A percentile compares a stretch with the other conserved stretches of the same genome.
Conservation (phyloP, 2,888 invertebrate species). For the Margaritifera margaritifera region DNA sequence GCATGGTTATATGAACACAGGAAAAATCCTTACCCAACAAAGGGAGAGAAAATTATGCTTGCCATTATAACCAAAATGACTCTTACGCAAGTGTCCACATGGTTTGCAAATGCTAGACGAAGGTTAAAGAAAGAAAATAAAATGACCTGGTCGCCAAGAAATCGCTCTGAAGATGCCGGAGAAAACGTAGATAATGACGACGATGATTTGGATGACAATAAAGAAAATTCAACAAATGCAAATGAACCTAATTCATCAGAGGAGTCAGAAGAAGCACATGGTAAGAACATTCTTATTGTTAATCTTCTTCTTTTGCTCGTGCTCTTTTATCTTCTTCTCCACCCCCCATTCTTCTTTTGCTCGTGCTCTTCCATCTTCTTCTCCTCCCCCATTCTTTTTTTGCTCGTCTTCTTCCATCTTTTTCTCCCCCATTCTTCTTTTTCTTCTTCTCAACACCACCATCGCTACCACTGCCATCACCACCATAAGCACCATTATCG, state of each 20-base stretch:
- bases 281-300: too few relatives aligned
- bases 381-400: too few relatives aligned
- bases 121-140: constrained; percentile 97
- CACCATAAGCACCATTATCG: too few relatives aligned
- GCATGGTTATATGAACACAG: constrained; percentile 98
- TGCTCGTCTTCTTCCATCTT: too few relatives aligned
- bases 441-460: too few relatives aligned
- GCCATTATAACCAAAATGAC: constrained; percentile 98
- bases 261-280: background rate
- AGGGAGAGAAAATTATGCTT: constrained; percentile 96
- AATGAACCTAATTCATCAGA: constrained; percentile 25
- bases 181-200: constrained; percentile 68
- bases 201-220: constrained; percentile 39
- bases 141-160: constrained; percentile 97
- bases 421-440: too few relatives aligned
- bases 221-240: constrained; percentile 22
- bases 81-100: constrained; percentile 90
- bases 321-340: too few relatives aligned
- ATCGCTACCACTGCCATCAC: too few relatives aligned
- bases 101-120: constrained; percentile 96
- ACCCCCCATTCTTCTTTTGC: too few relatives aligned
- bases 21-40: constrained; percentile 96
- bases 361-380: too few relatives aligned
- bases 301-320: too few relatives aligned
- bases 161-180: constrained; percentile 73